A percentile compares a stretch with the other conserved stretches of the same genome.
Conservation (phyloP, 1,140 invertebrate species). For the Scaptomyza graminum region DNA sequence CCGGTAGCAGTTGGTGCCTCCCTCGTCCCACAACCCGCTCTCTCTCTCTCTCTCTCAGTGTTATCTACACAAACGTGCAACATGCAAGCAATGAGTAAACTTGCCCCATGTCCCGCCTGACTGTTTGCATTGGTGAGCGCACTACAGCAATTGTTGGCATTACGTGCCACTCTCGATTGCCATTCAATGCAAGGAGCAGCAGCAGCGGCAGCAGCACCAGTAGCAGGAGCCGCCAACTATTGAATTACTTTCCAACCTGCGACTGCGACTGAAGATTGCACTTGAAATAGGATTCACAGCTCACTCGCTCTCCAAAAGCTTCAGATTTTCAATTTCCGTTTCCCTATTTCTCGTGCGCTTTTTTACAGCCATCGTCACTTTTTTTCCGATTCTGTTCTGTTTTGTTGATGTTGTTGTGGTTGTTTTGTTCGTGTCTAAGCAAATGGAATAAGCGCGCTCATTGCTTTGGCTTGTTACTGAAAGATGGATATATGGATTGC, state of each 20-base stretch:
- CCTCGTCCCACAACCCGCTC: neutral
- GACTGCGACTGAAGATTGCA: constrained; percentile 76
- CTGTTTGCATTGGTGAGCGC: constrained; percentile 68
- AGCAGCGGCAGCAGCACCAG: constrained; percentile 26
- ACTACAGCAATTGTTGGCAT: constrained; percentile 75
- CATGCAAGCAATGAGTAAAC: constrained; percentile 62
- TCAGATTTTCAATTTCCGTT: constrained; percentile 82
- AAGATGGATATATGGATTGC: constrained; percentile 49
- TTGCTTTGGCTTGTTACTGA: constrained; percentile 69
- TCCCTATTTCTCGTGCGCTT: constrained; percentile 55
- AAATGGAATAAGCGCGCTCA: constrained; percentile 81
- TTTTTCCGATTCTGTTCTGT: constrained; percentile 11
- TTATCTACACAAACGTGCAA: constrained; percentile 79
- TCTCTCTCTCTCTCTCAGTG: constrained; percentile 15
- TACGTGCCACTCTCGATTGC: constrained; percentile 81
- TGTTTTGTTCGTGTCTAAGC: constrained; percentile 77
- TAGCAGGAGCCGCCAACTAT: constrained; percentile 67
- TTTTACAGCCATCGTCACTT: neutral
- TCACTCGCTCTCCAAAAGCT: constrained; percentile 77
- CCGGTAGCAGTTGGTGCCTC: constrained; percentile 18
- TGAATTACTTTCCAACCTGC: constrained; percentile 77
- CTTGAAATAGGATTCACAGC: constrained; percentile 82
- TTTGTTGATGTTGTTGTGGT: constrained; percentile 22
- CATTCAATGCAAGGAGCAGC: constrained; percentile 69
- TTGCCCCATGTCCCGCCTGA: neutral